These are phyloP conservation scores for Sinocyclocheilus grahami DNA, from an alignment of 2,113 vertebrate species.

Conservation along the genomic window DNA sequence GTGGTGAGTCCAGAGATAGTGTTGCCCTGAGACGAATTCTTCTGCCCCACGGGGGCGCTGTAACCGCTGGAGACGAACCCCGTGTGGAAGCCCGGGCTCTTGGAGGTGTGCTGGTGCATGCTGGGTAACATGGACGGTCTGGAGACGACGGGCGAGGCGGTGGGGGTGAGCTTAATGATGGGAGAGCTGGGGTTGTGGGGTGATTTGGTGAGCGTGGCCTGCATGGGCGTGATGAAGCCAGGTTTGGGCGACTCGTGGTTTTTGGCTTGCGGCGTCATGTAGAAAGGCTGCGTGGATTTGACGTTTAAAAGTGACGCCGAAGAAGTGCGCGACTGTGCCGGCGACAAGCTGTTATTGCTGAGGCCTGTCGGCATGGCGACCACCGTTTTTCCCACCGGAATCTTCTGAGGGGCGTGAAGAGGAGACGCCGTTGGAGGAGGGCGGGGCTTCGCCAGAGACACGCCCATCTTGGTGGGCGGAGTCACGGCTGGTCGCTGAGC, in stretches of 20 bases:
- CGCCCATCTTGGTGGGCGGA: conserved; percentile 59
- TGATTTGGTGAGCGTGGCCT: conserved; percentile 79
- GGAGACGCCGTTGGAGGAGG: conserved; percentile 77
- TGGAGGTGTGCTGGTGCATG: conserved; percentile 70
- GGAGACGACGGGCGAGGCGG: conserved; percentile 60
- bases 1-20: conserved; percentile 69
- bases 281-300: conserved; percentile 63
- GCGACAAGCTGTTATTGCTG: conserved; percentile 61
- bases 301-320: conserved; percentile 63
- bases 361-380: conserved; percentile 49
- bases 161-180: conserved; percentile 76
- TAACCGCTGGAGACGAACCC: conserved; percentile 69
- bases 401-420: conserved; percentile 71
- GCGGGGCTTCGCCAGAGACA: conserved; percentile 67
- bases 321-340: conserved; percentile 60
- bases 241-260: conserved; percentile 68
- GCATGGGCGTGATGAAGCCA: conserved; percentile 81
- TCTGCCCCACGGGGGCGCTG: conserved; percentile 65
- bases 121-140: conserved; percentile 64
- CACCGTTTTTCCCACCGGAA: conserved; percentile 41
- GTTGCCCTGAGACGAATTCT: conserved; percentile 65
- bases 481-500: conserved; percentile 66
- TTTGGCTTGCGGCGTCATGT: conserved; percentile 55
- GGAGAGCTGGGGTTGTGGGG: conserved; percentile 73
- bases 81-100: conserved; percentile 67